A percentile compares a stretch with the other conserved stretches of the same genome.
These are phyloP conservation scores for Mythimna vitellina DNA, from an alignment of 2,888 invertebrate genomes.

Conservation along the genomic window DNA sequence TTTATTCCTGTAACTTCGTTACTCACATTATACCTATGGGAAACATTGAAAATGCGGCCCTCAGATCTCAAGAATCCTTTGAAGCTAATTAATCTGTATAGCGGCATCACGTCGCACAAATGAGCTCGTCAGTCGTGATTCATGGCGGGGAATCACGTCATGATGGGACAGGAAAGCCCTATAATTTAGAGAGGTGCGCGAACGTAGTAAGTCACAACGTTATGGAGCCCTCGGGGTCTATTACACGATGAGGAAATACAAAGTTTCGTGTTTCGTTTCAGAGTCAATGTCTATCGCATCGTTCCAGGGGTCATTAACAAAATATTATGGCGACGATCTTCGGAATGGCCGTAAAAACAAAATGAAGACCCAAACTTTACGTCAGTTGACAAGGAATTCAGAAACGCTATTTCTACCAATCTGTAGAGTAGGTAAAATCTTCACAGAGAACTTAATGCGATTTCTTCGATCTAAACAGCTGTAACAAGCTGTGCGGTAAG, in stretches of 20 bases:
- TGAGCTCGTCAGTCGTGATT: slow-evolving; percentile 64
- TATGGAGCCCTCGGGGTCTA: slow-evolving; percentile 59
- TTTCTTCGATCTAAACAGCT: slow-evolving; percentile 33
- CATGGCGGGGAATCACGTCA: slow-evolving; percentile 65
- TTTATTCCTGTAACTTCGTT: slow-evolving; percentile 46
- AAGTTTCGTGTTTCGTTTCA: slow-evolving; percentile 52
- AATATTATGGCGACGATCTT: slow-evolving; percentile 57
- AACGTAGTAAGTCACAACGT: slow-evolving; percentile 60
- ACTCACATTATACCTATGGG: slow-evolving; percentile 30
- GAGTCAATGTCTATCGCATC: slow-evolving; percentile 49
- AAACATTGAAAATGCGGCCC: slow-evolving; percentile 54
- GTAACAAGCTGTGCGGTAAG: slow-evolving; percentile 32
- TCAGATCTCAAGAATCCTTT: slow-evolving; percentile 60
- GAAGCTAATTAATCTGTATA: slow-evolving; percentile 66
- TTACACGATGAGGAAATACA: slow-evolving; percentile 52
- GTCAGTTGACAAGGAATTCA: slow-evolving; percentile 11
- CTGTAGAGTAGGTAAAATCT: slow-evolving; percentile 21
- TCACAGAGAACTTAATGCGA: slow-evolving; percentile 35
- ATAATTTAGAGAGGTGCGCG: slow-evolving; percentile 67
- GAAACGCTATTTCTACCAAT: slow-evolving; percentile 33
- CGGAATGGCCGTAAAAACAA: slow-evolving; percentile 51
- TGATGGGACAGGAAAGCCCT: slow-evolving; percentile 66
- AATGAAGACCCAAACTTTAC: slow-evolving; percentile 41
- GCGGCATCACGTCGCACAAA: slow-evolving; percentile 60
- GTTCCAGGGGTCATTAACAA: slow-evolving; percentile 52